Percentiles rank a stretch among this genome's conserved stretches.
Evolutionary conservation across 2,113 vertebrate genomes (phyloP).

Genomic region (Nibea coibor): DNA sequence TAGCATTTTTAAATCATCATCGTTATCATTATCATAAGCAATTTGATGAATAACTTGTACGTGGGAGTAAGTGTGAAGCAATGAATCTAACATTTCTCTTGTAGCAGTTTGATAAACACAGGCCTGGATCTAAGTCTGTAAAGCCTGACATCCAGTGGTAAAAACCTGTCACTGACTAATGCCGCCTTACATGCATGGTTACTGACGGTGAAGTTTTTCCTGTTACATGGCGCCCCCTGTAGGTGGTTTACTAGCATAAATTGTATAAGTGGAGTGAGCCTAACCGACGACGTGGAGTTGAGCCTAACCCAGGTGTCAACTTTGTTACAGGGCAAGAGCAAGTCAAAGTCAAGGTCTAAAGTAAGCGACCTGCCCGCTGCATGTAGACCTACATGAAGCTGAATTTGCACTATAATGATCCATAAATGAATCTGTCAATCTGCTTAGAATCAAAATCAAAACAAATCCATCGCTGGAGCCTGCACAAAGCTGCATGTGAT

Average conservation of each 20-base stretch:
- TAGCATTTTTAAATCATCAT: background rate
- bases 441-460: background rate
- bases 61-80: background rate
- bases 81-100: background rate
- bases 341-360: slow-evolving; percentile 84
- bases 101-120: background rate
- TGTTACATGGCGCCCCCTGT: slow-evolving; percentile 27
- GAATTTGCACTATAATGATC: background rate
- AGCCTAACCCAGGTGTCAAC: slow-evolving; percentile 58
- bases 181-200: background rate
- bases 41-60: background rate
- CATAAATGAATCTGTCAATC: background rate
- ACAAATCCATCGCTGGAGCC: background rate
- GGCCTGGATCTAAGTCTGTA: background rate
- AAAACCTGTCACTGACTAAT: background rate
- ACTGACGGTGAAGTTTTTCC: background rate
- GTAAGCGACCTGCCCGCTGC: slow-evolving; percentile 75
- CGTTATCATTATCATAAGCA: background rate
- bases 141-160: background rate
- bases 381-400: slow-evolving; percentile 31
- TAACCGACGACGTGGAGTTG: slow-evolving; percentile 44
- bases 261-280: background rate
- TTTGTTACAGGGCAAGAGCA: slow-evolving; percentile 83
- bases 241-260: background rate
- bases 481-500: slow-evolving; percentile 46